A percentile compares a stretch with the other conserved stretches of the same genome.
Evolutionary conservation across 2,888 invertebrate species (phyloP).

Genomic region (Unio delphinus): DNA sequence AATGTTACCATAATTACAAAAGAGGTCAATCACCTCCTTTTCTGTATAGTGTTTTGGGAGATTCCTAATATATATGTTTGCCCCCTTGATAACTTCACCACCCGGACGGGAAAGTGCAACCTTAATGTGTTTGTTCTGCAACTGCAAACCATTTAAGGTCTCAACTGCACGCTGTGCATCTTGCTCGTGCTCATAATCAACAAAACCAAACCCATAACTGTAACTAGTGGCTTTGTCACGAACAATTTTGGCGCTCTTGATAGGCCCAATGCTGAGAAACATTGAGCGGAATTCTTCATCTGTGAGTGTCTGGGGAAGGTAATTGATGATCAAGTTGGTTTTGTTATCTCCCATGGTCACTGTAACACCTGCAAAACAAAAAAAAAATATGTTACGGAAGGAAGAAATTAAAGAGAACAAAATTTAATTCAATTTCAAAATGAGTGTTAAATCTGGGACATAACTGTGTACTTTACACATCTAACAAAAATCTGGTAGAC

Average conservation of each 20-base stretch:
- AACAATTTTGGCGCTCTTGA: constrained; percentile 88
- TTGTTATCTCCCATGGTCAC: constrained; percentile 12
- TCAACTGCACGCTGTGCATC: constrained; percentile 90
- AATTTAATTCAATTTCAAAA: too few species aligned
- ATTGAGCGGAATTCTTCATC: constrained; percentile 91
- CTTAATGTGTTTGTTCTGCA: constrained; percentile 93
- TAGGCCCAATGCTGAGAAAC: constrained; percentile 89
- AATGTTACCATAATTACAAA: constrained; percentile 90
- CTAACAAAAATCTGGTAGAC: too few species aligned
- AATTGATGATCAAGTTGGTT: constrained; percentile 95
- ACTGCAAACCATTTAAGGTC: constrained; percentile 87
- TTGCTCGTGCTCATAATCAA: constrained; percentile 88
- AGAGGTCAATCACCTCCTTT: constrained; percentile 86
- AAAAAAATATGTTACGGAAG: too few species aligned
- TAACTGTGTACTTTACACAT: too few species aligned
- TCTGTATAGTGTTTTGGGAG: constrained; percentile 79
- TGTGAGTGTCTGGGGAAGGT: constrained; percentile 93
- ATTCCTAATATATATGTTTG: constrained; percentile 93
- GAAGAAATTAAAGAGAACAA: too few species aligned
- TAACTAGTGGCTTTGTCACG: constrained; percentile 82
- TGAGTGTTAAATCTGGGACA: too few species aligned
- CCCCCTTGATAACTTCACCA: constrained; percentile 92
- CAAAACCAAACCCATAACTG: constrained; percentile 96
- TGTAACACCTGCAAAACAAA: too few species aligned
- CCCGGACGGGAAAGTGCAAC: constrained; percentile 93